These are phyloP conservation scores for Agrotis ipsilon DNA, from an alignment of 2,888 invertebrate species.

Conservation along the genomic window DNA sequence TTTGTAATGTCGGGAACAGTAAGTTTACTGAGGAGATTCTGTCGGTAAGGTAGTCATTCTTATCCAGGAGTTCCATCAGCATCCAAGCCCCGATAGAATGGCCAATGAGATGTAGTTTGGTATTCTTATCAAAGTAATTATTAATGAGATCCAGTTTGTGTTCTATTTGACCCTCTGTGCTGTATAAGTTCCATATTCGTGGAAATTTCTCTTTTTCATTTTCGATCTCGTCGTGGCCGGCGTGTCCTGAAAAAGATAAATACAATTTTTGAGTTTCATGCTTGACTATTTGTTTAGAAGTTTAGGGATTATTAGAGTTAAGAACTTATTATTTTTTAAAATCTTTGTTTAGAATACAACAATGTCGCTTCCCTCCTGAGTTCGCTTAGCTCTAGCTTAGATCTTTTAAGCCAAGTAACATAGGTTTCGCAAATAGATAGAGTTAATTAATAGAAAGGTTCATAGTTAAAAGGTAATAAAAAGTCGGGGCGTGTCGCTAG, in stretches of 20 bases:
- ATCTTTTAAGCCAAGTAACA: no score
- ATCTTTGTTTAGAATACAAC: no score
- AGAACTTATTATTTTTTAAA: no score
- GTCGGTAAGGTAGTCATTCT: conserved; percentile 40
- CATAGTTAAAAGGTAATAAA: no score
- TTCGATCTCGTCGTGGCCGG: conserved; percentile 37
- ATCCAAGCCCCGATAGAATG: conserved; percentile 58
- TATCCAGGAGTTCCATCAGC: conserved; percentile 53
- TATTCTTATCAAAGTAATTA: conserved; percentile 36
- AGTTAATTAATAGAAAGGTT: no score
- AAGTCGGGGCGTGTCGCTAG: no score
- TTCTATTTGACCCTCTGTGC: conserved; percentile 49
- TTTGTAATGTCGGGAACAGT: conserved; percentile 58
- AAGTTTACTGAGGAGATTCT: conserved; percentile 54
- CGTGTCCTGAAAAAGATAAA: conserved; percentile 37
- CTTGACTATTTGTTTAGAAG: no score
- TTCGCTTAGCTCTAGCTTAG: no score
- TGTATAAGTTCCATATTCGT: conserved; percentile 34
- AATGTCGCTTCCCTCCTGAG: no score
- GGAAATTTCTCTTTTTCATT: conserved; percentile 12
- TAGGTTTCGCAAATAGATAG: no score
- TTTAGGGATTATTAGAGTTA: no score
- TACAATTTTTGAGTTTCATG: not conserved
- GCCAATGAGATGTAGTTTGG: conserved; percentile 52
- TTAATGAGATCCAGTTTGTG: conserved; percentile 55